These are phyloP conservation scores for Lepidocyrtinus sp. DNA, from an alignment of 2,888 invertebrate species.

Conservation along the genomic window DNA sequence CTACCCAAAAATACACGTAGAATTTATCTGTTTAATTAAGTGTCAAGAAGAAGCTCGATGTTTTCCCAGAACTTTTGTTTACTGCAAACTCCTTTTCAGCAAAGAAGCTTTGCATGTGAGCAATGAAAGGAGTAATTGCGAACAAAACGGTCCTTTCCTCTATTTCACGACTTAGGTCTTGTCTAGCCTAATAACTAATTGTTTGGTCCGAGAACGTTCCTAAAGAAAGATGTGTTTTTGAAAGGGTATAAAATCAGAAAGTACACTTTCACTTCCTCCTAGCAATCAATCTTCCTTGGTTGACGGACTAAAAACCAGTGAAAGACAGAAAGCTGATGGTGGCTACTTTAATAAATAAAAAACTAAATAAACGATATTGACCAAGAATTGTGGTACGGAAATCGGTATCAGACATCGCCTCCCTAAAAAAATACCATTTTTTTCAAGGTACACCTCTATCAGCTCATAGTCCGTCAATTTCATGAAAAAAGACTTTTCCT, in stretches of 20 bases:
- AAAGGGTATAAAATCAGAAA: neutral
- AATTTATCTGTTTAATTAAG: too few species aligned
- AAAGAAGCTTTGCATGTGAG: too few species aligned
- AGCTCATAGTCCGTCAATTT: too few species aligned
- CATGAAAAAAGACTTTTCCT: too few species aligned
- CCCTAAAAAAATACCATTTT: neutral
- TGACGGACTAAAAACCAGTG: slow-evolving; percentile 41
- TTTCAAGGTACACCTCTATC: neutral
- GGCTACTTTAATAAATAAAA: slow-evolving; percentile 40
- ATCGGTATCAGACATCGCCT: slow-evolving; percentile 36
- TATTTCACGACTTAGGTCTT: too few species aligned
- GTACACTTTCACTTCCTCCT: neutral
- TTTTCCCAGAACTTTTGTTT: too few species aligned
- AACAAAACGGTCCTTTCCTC: too few species aligned
- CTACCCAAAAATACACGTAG: too few species aligned
- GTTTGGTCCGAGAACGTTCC: neutral
- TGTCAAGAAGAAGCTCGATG: too few species aligned
- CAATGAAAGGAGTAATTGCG: too few species aligned
- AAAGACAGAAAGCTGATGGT: slow-evolving; percentile 25
- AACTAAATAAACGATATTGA: slow-evolving; percentile 53
- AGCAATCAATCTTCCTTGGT: slow-evolving; percentile 28
- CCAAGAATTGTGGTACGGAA: slow-evolving; percentile 51
- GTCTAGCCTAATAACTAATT: too few species aligned
- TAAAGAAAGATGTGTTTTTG: neutral
- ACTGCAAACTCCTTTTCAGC: too few species aligned